Percentiles rank a stretch among this genome's conserved stretches.
Evolutionary conservation across 1,140 invertebrate species (phyloP).

Genomic region (Elysia chlorotica): DNA sequence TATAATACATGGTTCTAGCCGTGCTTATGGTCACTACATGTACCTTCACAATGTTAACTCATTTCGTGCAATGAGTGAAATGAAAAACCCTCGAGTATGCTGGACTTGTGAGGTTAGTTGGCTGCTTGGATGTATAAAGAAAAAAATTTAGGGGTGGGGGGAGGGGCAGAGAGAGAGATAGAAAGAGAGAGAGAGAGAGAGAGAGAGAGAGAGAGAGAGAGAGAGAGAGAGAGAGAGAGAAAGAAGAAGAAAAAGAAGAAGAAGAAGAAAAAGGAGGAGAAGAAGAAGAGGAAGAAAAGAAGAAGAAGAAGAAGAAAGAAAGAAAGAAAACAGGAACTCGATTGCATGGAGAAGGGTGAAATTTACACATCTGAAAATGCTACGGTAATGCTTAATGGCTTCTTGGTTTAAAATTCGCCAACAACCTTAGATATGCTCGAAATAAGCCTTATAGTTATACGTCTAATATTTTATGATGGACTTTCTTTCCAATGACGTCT

Average conservation of each 20-base stretch:
- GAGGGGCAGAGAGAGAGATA: neutral
- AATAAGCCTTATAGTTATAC: no score
- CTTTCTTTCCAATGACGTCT: no score
- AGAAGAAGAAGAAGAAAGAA: neutral
- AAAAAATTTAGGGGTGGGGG: neutral
- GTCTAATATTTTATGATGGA: no score
- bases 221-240: neutral
- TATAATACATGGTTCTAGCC: no score
- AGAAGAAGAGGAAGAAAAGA: neutral
- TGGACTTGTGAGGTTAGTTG: neutral
- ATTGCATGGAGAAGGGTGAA: no score
- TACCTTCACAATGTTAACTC: neutral
- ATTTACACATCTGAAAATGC: no score
- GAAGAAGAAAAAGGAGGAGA: neutral
- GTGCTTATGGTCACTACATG: no score
- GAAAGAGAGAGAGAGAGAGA: neutral
- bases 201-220: conserved; percentile 6
- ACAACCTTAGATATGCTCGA: no score
- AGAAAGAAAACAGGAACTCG: no score
- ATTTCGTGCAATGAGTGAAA: neutral
- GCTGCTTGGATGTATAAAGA: neutral
- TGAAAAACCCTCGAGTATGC: neutral
- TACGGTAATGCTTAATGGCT: no score
- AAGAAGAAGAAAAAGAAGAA: neutral
- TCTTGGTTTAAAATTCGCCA: no score